phyloP scores from a whole-genome alignment of 2,113 vertebrate species.

The Epinephelus lanceolatus region DNA sequence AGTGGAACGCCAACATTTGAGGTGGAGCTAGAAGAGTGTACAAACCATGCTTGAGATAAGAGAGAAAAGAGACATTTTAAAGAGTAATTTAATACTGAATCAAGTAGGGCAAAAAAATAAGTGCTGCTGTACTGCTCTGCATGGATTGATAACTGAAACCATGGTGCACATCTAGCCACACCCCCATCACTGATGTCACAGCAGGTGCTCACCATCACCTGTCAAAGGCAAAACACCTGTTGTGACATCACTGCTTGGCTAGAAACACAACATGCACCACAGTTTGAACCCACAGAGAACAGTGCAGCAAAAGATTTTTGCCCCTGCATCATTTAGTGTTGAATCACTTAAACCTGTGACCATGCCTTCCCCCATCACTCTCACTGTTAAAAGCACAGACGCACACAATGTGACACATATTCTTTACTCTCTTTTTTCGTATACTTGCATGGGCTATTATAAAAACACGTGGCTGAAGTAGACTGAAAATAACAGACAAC shows the following conservation, averaged over 20 bases:
- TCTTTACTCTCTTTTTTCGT: slow-evolving; percentile 28
- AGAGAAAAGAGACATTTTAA: slow-evolving; percentile 52
- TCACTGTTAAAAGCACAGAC: slow-evolving; percentile 71
- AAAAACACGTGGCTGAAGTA: slow-evolving; percentile 31
- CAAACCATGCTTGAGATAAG: slow-evolving; percentile 46
- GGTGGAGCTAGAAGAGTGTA: slow-evolving; percentile 41
- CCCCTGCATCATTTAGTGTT: slow-evolving; percentile 31
- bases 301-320: slow-evolving; percentile 3
- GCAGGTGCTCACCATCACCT: slow-evolving; percentile 43
- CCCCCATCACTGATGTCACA: slow-evolving; percentile 21
- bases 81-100: slow-evolving; percentile 61
- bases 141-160: slow-evolving; percentile 24
- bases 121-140: slow-evolving; percentile 20
- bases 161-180: background rate
- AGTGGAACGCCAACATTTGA: slow-evolving; percentile 23
- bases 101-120: slow-evolving; percentile 10
- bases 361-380: slow-evolving; percentile 53
- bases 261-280: background rate
- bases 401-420: slow-evolving; percentile 20
- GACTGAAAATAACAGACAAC: slow-evolving; percentile 39
- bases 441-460: slow-evolving; percentile 23
- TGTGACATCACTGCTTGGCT: slow-evolving; percentile 22
- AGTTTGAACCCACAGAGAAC: slow-evolving; percentile 1
- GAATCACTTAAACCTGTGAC: slow-evolving; percentile 56
- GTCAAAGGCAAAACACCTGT: slow-evolving; percentile 37